Base-by-base conservation (phyloP, 2,888 invertebrate species). In the Lamellibrachia columna region DNA sequence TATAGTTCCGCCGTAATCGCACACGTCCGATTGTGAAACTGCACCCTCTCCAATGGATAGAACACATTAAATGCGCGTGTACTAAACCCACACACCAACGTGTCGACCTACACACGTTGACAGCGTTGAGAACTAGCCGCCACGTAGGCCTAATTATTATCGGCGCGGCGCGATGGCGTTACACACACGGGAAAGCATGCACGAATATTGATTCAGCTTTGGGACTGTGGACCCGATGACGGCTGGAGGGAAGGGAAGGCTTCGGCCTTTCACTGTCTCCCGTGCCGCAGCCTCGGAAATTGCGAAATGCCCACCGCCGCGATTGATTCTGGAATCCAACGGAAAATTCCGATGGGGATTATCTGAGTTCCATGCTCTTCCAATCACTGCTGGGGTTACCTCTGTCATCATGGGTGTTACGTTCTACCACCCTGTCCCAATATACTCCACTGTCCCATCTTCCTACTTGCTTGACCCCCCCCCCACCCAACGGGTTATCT, bases 291-390 rank as follows among this genome's bases (percentile, higher is more conserved):
- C 60, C 15, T 60, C 22, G 6, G 15, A 75, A 75, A 75, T 75
- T 75, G 75, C 75, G 75, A 75, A 75, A 75, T 75, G 22, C 6
- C 22, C 75, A 22, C 4, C 75, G 22, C 75, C 15, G 60, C 60
- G 22, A 11, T 75, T 75, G 6, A 6, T 75, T 75, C 75, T 22
- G 75, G 60, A 60, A 75, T 22, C n/a, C 22, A 75, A 22, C 22
- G 75, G 75, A 75, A 75, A 75, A 75, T 75, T 75, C 75, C 75
- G 75, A 75, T 75, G 75, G 75, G 75, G 75, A 75, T 75, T 75
- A 75, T 22, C 22, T 22, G 75, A 6, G 15, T 75, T 6, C 6
- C 75, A 75, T 15, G 22, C 11, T n/a, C 22, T n/a, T 3, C 22
- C 22, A 22, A 15, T 15, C 58, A n/a, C 75, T 75, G 75, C 22